Conservation (phyloP, 2,797 vertebrate species). For the Novumbra hubbsi region DNA sequence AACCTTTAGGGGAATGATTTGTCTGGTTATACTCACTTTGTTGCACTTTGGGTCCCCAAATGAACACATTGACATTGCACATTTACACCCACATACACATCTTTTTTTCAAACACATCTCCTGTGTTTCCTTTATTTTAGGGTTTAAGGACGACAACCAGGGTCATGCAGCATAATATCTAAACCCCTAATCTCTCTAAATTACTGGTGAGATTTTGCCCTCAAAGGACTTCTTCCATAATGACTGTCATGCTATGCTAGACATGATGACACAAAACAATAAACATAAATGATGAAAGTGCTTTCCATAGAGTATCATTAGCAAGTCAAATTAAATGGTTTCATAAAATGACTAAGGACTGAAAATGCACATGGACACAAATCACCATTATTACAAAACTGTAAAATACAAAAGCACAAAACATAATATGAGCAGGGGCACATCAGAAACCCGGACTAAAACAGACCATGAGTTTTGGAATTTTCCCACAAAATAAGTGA, state of each 20-base stretch:
- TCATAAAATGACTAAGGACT: not conserved
- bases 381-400: not conserved
- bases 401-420: not conserved
- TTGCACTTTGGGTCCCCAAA: no score
- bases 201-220: not conserved
- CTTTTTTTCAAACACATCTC: not conserved
- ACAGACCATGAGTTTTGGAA: not conserved
- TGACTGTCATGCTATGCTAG: slow-evolving; percentile 1
- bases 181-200: not conserved
- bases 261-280: slow-evolving; percentile 1
- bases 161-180: not conserved
- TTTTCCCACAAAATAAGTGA: no score
- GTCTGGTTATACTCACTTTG: no score
- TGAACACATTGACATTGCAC: not conserved
- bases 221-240: not conserved
- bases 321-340: not conserved
- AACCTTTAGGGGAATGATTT: no score
- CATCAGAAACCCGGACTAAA: slow-evolving; percentile 61
- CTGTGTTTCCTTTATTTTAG: not conserved
- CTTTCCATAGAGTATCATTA: not conserved
- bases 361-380: not conserved
- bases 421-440: slow-evolving; percentile 51
- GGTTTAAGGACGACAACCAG: not conserved
- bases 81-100: not conserved
- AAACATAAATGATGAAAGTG: not conserved